Evolutionary conservation across 2,888 invertebrate genomes (phyloP).

Genomic region (Atethmia centrago): DNA sequence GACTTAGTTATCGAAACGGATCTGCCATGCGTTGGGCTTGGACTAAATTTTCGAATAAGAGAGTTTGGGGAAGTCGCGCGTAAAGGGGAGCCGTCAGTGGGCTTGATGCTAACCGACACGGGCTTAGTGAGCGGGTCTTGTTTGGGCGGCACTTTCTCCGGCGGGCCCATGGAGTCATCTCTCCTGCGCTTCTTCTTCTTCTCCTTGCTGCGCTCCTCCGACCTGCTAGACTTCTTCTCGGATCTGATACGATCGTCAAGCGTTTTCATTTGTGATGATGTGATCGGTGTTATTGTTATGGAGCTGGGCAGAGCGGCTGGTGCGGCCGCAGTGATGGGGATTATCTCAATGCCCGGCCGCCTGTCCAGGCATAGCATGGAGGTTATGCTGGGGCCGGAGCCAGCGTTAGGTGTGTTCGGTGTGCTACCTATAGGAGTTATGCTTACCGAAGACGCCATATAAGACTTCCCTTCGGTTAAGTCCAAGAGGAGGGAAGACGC

Average conservation of each 20-base stretch:
- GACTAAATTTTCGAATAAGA: constrained; percentile 92
- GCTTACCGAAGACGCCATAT: constrained; percentile 89
- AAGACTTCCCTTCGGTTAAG: constrained; percentile 90
- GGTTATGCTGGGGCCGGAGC: constrained; percentile 90
- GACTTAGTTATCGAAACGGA: constrained; percentile 92
- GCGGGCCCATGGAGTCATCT: constrained; percentile 95
- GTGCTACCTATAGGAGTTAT: constrained; percentile 88
- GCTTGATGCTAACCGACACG: constrained; percentile 94
- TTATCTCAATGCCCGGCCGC: constrained; percentile 95
- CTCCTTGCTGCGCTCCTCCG: constrained; percentile 88
- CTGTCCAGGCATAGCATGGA: constrained; percentile 92
- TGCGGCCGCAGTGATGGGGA: constrained; percentile 93
- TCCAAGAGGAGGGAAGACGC: constrained; percentile 87
- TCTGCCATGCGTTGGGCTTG: constrained; percentile 93
- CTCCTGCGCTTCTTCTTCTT: constrained; percentile 95
- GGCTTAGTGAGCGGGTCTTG: constrained; percentile 93
- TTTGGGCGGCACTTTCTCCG: constrained; percentile 94
- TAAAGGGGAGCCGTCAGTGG: constrained; percentile 91
- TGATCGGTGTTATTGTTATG: constrained; percentile 96
- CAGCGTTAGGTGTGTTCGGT: constrained; percentile 92
- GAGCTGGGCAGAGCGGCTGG: constrained; percentile 93
- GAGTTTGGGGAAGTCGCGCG: constrained; percentile 92
- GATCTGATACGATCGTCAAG: constrained; percentile 86
- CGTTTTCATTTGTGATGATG: constrained; percentile 89
- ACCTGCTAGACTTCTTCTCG: constrained; percentile 86